Conservation (phyloP, 2,888 invertebrate genomes). For the Hecatera dysodea region DNA sequence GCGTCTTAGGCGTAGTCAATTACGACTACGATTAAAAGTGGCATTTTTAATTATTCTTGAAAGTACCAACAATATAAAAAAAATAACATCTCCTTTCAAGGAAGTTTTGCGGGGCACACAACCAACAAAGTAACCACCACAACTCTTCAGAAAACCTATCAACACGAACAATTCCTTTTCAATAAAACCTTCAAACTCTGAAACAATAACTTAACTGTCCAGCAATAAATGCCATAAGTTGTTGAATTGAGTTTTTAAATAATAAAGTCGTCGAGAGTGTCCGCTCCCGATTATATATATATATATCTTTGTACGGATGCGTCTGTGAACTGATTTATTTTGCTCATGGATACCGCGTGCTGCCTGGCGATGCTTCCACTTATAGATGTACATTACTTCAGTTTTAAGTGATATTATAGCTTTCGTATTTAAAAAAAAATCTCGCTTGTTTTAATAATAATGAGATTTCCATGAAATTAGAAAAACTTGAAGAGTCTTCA, state of each 20-base stretch:
- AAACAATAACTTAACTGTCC: constrained; percentile 45
- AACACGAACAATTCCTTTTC: constrained; percentile 2
- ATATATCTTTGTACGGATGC: constrained; percentile 75
- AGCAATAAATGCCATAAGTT: constrained; percentile 55
- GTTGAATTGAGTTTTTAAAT: constrained; percentile 66
- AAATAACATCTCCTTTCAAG: too few relatives aligned
- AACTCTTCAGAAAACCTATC: not conserved
- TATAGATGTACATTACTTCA: constrained; percentile 20
- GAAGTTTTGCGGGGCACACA: not conserved
- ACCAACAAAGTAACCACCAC: not conserved
- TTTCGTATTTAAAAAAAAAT: not conserved
- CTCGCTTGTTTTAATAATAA: not conserved
- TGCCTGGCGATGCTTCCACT: constrained; percentile 11
- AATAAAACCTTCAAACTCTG: constrained; percentile 10
- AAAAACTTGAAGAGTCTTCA: too few relatives aligned
- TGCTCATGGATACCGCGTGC: constrained; percentile 57
- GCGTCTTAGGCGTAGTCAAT: too few relatives aligned
- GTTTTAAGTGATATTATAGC: constrained; percentile 3
- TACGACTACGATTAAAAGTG: too few relatives aligned
- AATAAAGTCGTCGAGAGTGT: constrained; percentile 73
- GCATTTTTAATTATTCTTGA: too few relatives aligned
- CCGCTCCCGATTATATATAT: constrained; percentile 78
- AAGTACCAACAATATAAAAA: too few relatives aligned
- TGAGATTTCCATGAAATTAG: not conserved
- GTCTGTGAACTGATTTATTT: constrained; percentile 75